phyloP scores from a whole-genome alignment of 2,797 vertebrate species.

The Chiloscyllium punctatum region DNA sequence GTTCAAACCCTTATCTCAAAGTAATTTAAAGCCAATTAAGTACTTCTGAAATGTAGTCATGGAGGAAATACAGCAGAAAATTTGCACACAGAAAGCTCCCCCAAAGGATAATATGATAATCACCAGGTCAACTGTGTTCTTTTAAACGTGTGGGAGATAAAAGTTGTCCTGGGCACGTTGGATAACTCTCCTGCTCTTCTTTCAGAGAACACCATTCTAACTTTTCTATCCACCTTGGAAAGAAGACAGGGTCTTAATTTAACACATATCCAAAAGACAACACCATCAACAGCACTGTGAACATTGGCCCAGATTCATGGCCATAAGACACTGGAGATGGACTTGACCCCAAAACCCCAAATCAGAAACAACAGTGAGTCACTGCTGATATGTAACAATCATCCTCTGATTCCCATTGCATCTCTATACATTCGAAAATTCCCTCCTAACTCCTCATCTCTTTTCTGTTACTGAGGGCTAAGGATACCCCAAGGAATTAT shows the following conservation, averaged over 20 bases:
- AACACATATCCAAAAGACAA: not conserved
- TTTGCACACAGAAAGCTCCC: not conserved
- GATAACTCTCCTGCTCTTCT: not conserved
- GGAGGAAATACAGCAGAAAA: not conserved
- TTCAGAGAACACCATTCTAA: not conserved
- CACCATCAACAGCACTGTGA: not conserved
- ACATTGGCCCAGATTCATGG: not conserved
- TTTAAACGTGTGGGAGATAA: not conserved
- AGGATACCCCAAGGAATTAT: too few relatives aligned
- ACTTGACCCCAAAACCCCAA: not conserved
- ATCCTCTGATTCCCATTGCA: not conserved
- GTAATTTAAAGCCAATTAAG: not conserved
- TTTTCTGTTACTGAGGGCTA: too few relatives aligned
- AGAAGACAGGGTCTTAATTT: not conserved
- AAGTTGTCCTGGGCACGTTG: not conserved
- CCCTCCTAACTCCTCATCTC: too few relatives aligned
- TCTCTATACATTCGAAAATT: too few relatives aligned
- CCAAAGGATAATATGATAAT: not conserved
- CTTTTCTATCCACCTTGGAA: not conserved
- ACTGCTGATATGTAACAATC: not conserved
- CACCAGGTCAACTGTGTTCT: not conserved
- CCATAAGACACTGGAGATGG: not conserved
- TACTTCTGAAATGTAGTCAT: not conserved
- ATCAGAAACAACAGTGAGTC: not conserved
- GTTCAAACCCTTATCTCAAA: not conserved